Evolutionary conservation across 1,140 invertebrate species (phyloP).

Genomic region (Chrysoperla carnea): DNA sequence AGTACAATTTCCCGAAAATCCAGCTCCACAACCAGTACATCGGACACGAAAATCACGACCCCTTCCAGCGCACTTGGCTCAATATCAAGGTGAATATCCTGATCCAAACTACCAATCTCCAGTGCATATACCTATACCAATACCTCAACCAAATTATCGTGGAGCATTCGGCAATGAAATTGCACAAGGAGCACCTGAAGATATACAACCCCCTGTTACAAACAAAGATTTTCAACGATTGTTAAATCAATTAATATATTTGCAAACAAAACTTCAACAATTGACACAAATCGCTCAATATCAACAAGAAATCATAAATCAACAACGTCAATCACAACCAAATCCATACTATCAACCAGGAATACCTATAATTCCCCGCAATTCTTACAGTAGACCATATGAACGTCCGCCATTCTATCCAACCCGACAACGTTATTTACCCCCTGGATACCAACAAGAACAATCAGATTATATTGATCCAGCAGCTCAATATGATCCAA

Average conservation of each 20-base stretch:
- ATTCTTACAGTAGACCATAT: too few relatives aligned
- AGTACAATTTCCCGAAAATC: slow-evolving; percentile 10
- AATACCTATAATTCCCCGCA: slow-evolving; percentile 7
- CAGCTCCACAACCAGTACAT: slow-evolving; percentile 18
- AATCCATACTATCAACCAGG: slow-evolving; percentile 12
- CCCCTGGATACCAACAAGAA: too few relatives aligned
- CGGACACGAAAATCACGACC: slow-evolving; percentile 13
- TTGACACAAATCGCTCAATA: slow-evolving; percentile 13
- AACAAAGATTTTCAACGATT: slow-evolving; percentile 35
- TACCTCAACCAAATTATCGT: slow-evolving; percentile 5
- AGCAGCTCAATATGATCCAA: slow-evolving; percentile 20
- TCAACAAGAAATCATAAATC: slow-evolving; percentile 7
- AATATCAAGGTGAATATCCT: slow-evolving; percentile 10
- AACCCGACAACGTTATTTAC: too few relatives aligned
- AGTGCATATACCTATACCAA: slow-evolving; percentile 9
- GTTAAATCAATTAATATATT: slow-evolving; percentile 31
- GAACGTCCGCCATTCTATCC: too few relatives aligned
- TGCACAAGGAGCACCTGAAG: slow-evolving; percentile 14
- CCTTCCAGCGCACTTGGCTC: neutral
- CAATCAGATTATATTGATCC: slow-evolving; percentile 17
- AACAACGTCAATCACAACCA: slow-evolving; percentile 6
- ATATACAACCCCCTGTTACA: slow-evolving; percentile 28
- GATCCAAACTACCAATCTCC: slow-evolving; percentile 16
- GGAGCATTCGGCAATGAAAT: slow-evolving; percentile 3
- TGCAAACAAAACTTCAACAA: slow-evolving; percentile 30